A percentile compares a stretch with the other conserved stretches of the same genome.
Evolutionary conservation across 37 sponge, comb jelly and placozoan species (phyloP).

Genomic region (Cliona cf. orientalis): DNA sequence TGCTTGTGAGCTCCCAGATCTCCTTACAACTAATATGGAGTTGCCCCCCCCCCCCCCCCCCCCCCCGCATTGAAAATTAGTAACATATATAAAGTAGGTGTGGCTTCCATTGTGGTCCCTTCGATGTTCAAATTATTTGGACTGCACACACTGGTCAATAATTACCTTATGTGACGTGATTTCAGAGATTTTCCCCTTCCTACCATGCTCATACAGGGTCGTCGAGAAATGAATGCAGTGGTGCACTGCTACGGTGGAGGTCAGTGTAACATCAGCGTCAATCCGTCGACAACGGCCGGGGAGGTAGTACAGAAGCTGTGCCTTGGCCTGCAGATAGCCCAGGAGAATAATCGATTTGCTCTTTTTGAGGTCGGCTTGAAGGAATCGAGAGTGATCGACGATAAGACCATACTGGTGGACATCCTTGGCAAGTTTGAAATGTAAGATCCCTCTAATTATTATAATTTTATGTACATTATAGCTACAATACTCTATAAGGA

Average conservation of each 20-base stretch:
- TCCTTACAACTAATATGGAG: not conserved
- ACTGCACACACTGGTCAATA: too few relatives aligned
- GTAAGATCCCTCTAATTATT: constrained; percentile 18
- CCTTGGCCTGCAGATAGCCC: constrained; percentile 66
- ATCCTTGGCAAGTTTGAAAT: constrained; percentile 93
- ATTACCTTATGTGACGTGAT: too few relatives aligned
- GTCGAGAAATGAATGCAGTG: constrained; percentile 63
- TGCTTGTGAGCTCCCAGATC: not conserved
- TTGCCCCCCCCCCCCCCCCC: too few relatives aligned
- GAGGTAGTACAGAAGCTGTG: constrained; percentile 84
- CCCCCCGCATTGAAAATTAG: too few relatives aligned
- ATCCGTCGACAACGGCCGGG: constrained; percentile 85
- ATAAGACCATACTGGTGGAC: constrained; percentile 82
- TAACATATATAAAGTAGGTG: too few relatives aligned
- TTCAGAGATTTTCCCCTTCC: too few relatives aligned
- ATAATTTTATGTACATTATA: not conserved
- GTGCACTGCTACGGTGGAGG: constrained; percentile 86
- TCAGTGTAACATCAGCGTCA: constrained; percentile 76
- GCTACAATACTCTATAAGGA: not conserved
- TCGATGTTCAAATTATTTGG: too few relatives aligned
- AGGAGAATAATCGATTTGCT: constrained; percentile 86
- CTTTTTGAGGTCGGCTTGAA: constrained; percentile 86
- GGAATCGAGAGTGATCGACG: constrained; percentile 78
- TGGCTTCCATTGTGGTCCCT: too few relatives aligned
- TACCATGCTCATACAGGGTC: too few relatives aligned